Conservation (phyloP, 2,113 vertebrate genomes). For the Pogonocichla stellata region DNA sequence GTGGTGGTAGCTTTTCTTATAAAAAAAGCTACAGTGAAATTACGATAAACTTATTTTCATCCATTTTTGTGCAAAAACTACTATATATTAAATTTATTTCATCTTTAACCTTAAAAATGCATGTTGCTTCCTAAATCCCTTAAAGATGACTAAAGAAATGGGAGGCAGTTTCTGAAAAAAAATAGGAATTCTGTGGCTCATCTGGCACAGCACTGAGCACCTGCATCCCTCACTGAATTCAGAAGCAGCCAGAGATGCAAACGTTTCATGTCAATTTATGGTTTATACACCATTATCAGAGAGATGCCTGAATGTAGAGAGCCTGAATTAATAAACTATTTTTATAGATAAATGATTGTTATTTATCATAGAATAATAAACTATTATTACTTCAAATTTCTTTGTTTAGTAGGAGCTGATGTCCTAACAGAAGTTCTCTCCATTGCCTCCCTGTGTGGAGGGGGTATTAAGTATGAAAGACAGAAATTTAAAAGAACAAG, state of each 20-base stretch:
- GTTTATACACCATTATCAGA: not conserved
- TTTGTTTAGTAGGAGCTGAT: not conserved
- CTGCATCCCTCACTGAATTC: not conserved
- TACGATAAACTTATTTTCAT: not conserved
- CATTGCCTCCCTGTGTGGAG: accelerated
- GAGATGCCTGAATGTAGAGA: not conserved
- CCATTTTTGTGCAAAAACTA: not conserved
- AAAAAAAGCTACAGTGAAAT: not conserved
- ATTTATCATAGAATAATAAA: not conserved
- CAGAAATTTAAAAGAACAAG: not conserved
- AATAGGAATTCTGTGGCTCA: not conserved
- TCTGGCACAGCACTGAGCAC: not conserved
- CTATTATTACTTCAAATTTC: not conserved
- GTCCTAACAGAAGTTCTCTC: not conserved
- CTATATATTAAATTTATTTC: not conserved
- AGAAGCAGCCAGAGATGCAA: not conserved
- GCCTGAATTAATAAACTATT: not conserved
- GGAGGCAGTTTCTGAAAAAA: not conserved
- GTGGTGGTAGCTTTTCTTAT: not conserved
- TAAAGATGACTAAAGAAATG: not conserved
- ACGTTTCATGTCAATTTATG: not conserved
- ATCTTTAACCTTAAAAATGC: not conserved
- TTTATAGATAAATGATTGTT: not conserved
- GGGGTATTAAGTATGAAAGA: not conserved
- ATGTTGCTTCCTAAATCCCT: not conserved